Evolutionary conservation across 2,888 invertebrate species (phyloP).

Genomic region (Scelioninae gen. 2): DNA sequence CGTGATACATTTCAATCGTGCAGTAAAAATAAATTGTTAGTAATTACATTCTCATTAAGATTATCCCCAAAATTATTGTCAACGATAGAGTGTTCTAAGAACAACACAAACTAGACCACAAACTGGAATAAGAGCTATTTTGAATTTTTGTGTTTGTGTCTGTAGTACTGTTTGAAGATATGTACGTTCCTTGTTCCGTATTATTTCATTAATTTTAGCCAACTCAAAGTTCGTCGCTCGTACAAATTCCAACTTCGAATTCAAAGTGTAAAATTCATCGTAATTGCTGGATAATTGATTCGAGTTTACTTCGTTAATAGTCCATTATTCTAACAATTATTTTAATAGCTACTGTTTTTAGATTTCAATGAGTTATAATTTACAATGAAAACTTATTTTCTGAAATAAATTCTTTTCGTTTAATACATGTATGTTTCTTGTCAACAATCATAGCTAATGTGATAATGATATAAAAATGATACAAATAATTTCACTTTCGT

Average conservation of each 20-base stretch:
- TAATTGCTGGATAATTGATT: slow-evolving; percentile 34
- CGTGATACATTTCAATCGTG: slow-evolving; percentile 50
- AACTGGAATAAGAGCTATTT: slow-evolving; percentile 32
- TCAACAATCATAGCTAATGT: no score
- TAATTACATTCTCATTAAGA: slow-evolving; percentile 38
- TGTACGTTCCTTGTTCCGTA: slow-evolving; percentile 16
- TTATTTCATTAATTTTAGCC: slow-evolving; percentile 8
- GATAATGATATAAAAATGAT: no score
- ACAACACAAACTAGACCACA: slow-evolving; percentile 50
- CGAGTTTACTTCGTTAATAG: slow-evolving; percentile 30
- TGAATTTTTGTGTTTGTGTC: slow-evolving; percentile 34
- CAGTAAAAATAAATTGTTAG: slow-evolving; percentile 48
- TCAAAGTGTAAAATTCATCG: slow-evolving; percentile 22
- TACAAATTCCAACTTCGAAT: slow-evolving; percentile 27
- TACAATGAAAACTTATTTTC: no score
- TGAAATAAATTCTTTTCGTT: no score
- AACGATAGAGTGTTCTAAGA: slow-evolving; percentile 41
- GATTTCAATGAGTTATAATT: neutral
- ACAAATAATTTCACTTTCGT: no score
- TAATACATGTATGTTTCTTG: no score
- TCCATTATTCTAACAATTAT: slow-evolving; percentile 20
- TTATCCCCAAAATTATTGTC: slow-evolving; percentile 6
- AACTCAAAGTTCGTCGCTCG: slow-evolving; percentile 17
- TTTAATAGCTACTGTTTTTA: slow-evolving; percentile 2
- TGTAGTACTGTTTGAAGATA: slow-evolving; percentile 14